Evolutionary conservation across 2,113 vertebrate species (phyloP), one percentile per base, ranked within the genome.

Genomic region (Pterocles burchelli): DNA sequence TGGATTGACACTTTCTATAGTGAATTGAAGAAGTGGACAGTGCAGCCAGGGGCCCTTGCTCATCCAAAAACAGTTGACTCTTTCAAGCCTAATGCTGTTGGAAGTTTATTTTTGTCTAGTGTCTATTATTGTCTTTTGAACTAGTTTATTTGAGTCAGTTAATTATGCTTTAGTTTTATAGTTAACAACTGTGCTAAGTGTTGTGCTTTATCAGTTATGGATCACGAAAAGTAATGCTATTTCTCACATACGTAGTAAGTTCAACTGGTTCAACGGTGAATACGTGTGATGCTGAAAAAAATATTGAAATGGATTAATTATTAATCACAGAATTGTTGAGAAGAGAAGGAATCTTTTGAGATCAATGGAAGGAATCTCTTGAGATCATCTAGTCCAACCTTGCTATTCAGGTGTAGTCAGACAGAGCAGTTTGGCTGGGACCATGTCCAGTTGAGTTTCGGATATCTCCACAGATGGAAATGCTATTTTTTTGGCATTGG

Each of bases 331-430:
- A 55, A 57, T 34, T 34, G 1, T 59, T 65, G 41, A 77, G 21
- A 46, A 55, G 65, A 0, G 5, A 84, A 46, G 17, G 29, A 70
- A 28, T 41, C 3, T 52, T 10, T 51, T 68, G 34, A 82, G 8
- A 74, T 41, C 38, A 46, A 51, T 65, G 0, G 5, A 84, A 46
- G 17, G 29, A 70, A 28, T 41, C 3, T 52, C 12, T 51, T 63
- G 34, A 82, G 7, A 74, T 25, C 9, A 24, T 55, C 13, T 41
- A 59, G 8, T 51, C 13, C 11, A 72, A 49, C 1, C 6, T 29
- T 3, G n/a, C 6, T 71, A 19, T 17, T 66, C 19, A 48, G 24
- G 3, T 5, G 0, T 3, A 2, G 29, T 71, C 52, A 48, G 10
- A 62, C 1, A 49, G 20, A 41, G 9, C 11, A 88, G 18, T 26